phyloP scores from a whole-genome alignment of 30 jellyfish, hydroid and myxozoan genomes.

The Turritopsis dohrnii region DNA sequence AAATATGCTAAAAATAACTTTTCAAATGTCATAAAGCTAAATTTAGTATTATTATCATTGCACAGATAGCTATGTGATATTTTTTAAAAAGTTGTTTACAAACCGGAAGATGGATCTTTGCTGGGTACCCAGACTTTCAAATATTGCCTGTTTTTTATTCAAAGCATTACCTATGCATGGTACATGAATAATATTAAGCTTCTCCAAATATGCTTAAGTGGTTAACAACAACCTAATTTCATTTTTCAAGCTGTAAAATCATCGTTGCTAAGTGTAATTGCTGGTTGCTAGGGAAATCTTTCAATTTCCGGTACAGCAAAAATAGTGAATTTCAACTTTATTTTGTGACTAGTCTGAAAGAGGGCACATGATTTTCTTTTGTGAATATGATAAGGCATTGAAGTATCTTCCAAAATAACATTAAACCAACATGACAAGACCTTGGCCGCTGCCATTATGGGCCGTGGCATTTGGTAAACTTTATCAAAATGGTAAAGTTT shows the following conservation, averaged over 20 bases:
- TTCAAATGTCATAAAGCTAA: too few species aligned
- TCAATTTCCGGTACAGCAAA: background rate
- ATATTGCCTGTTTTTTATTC: background rate
- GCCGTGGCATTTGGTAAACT: background rate
- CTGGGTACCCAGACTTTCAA: background rate
- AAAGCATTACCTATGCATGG: background rate
- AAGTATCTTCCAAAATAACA: background rate
- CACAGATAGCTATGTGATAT: too few species aligned
- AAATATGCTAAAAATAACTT: too few species aligned
- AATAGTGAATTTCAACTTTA: background rate
- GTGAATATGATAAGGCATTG: background rate
- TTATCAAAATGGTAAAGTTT: too few species aligned
- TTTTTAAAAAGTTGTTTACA: background rate
- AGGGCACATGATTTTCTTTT: background rate
- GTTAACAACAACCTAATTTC: background rate
- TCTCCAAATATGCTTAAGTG: background rate
- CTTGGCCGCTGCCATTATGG: background rate
- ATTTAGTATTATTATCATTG: too few species aligned
- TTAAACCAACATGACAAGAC: background rate
- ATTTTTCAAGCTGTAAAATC: background rate
- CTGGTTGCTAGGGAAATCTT: background rate
- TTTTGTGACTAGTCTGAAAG: background rate
- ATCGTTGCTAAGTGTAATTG: background rate
- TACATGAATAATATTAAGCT: background rate
- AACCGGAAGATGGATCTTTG: background rate